A percentile compares a stretch with the other conserved stretches of the same genome.
Evolutionary conservation across 2,888 invertebrate species (phyloP).

Genomic region (Micropterix aruncella): DNA sequence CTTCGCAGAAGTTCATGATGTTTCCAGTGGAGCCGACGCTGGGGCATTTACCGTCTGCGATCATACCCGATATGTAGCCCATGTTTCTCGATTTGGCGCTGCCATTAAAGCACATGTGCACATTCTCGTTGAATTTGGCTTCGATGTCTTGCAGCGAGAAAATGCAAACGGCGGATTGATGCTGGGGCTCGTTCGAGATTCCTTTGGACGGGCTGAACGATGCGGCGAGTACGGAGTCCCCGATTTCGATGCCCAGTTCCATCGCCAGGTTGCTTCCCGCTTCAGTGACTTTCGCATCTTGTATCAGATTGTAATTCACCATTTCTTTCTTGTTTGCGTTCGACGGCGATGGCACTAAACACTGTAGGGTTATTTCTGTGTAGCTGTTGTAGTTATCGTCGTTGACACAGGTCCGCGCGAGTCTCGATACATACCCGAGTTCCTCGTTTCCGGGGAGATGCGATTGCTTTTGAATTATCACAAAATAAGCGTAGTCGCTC

Average conservation of each 20-base stretch:
- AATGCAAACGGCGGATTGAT: conserved; percentile 83
- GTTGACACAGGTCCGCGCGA: conserved; percentile 87
- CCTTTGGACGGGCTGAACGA: conserved; percentile 83
- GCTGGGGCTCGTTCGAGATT: conserved; percentile 69
- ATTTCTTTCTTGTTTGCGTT: conserved; percentile 33
- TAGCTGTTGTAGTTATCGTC: conserved; percentile 95
- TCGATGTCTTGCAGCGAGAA: conserved; percentile 85
- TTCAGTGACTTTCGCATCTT: conserved; percentile 80
- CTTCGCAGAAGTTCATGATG: conserved; percentile 84
- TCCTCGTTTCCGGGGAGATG: conserved; percentile 81
- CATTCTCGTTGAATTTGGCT: conserved; percentile 89
- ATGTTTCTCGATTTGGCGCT: conserved; percentile 83
- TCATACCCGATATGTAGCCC: conserved; percentile 83
- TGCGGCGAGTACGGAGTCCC: conserved; percentile 72
- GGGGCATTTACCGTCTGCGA: conserved; percentile 84
- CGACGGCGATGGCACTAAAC: conserved; percentile 51
- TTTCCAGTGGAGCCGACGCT: conserved; percentile 78
- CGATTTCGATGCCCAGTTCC: conserved; percentile 65
- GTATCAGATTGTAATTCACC: conserved; percentile 75
- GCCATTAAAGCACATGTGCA: conserved; percentile 95
- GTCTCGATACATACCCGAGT: conserved; percentile 75
- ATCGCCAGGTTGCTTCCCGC: conserved; percentile 75
- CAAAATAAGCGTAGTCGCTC: conserved; percentile 90
- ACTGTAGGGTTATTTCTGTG: conserved; percentile 89
- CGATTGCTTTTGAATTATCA: conserved; percentile 87